Evolutionary conservation across 2,113 vertebrate species (phyloP).

Genomic region (Carassius carassius): DNA sequence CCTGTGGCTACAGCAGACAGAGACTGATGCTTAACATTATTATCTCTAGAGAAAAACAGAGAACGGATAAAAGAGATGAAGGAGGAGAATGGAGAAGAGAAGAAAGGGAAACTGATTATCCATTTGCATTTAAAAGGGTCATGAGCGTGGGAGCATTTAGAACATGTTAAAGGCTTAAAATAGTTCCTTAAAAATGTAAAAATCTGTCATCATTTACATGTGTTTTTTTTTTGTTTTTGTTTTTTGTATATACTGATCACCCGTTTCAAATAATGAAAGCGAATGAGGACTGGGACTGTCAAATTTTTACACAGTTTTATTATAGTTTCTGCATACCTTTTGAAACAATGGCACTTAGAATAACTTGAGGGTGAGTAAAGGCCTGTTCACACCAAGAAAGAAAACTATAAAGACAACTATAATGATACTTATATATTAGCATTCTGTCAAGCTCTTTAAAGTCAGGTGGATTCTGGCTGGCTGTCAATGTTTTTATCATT

Average conservation of each 20-base stretch:
- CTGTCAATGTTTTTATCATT: no score
- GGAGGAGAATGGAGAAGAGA: conserved; percentile 23
- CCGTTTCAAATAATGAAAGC: background rate
- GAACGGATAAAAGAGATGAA: conserved; percentile 24
- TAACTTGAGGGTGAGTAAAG: background rate
- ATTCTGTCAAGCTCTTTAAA: no score
- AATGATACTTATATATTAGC: no score
- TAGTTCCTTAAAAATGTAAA: background rate
- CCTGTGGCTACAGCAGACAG: conserved; percentile 20
- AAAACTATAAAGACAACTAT: no score
- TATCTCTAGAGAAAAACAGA: conserved; percentile 8
- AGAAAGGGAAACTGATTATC: conserved; percentile 45
- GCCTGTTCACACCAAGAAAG: background rate
- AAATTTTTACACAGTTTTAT: background rate
- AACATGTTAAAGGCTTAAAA: background rate
- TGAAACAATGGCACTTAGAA: background rate
- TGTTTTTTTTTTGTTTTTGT: background rate
- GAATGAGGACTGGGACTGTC: background rate
- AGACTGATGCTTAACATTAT: conserved; percentile 41
- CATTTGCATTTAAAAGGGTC: conserved; percentile 59
- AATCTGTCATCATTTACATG: background rate
- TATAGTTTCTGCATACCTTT: background rate
- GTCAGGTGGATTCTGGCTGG: no score
- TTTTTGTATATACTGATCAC: background rate
- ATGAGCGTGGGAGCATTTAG: background rate